phyloP scores from a whole-genome alignment of 2,888 invertebrate genomes.

The Harpalus rufipes region DNA sequence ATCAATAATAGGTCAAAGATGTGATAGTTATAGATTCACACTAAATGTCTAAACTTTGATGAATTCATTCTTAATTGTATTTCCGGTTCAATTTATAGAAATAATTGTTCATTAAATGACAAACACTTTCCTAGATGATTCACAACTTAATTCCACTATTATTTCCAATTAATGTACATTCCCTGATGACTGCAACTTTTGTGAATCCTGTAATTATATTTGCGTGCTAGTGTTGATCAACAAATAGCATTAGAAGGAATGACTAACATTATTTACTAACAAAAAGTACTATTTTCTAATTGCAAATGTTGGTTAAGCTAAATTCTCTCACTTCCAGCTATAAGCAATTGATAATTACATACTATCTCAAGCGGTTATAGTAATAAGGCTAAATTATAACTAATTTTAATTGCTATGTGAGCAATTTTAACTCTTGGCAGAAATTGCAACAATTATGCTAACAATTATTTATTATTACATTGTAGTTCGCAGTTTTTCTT shows the following conservation, averaged over 20 bases:
- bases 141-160: slow-evolving; percentile 1
- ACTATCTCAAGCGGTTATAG: slow-evolving; percentile 12
- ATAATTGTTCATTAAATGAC: slow-evolving; percentile 1
- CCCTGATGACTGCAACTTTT: slow-evolving; percentile 38
- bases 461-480: slow-evolving; percentile 2
- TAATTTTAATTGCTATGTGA: slow-evolving; percentile 1
- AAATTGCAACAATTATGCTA: not conserved
- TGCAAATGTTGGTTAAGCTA: slow-evolving; percentile 18
- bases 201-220: slow-evolving; percentile 38
- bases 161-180: slow-evolving; percentile 14
- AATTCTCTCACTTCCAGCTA: slow-evolving; percentile 1
- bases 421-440: not conserved
- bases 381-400: slow-evolving; percentile 5
- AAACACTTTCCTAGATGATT: slow-evolving; percentile 7
- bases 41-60: not conserved
- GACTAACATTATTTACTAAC: slow-evolving; percentile 27
- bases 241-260: slow-evolving; percentile 24
- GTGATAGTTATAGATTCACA: too few relatives aligned
- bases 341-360: slow-evolving; percentile 29
- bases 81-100: not conserved
- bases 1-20: too few relatives aligned
- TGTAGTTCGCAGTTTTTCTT: not conserved
- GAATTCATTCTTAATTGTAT: not conserved
- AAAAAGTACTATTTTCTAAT: slow-evolving; percentile 23
- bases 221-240: slow-evolving; percentile 19